Evolutionary conservation across 1,140 invertebrate genomes (phyloP), one percentile per base, ranked within the genome.

Genomic region (Drosophila lowei): DNA sequence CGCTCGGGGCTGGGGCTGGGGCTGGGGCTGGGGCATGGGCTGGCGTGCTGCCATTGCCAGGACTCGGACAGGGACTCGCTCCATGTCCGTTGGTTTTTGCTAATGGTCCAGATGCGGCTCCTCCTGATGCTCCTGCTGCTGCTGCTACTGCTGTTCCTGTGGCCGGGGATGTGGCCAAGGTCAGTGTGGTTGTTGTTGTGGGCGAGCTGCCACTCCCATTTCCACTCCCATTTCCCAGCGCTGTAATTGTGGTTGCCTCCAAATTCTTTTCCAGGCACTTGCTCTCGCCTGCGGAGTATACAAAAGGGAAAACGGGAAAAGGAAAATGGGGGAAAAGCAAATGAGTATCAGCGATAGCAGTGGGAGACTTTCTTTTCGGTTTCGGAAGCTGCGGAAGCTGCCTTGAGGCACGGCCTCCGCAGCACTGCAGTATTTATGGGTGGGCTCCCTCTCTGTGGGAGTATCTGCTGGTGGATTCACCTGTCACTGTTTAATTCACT

Each of bases 201-300:
- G 85, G 84, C 4, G 88, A 89, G 38, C 72, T 76, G 63, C 88
- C 88, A 60, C 83, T 90, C 59, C 83, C 83, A 60, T 86, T 90
- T 53, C 88, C 88, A 60, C 83, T 90, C 59, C 83, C 83, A 60
- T 86, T 90, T 53, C 83, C 83, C 60, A 89, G 59, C 28, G 79
- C 73, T 42, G 80, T 89, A 62, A 88, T 79, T 58, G 80, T 89
- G 55, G 71, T 67, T 28, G 89, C 55, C 62, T 91, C 90, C 43
- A 84, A 60, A 74, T 78, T 90, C 61, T 91, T 91, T 72, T 91
- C 90, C 77, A 91, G 83, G 64, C 90, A 91, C 78, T 91, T 91
- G 60, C 80, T 83, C 7, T 90, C 90, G 78, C 90, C 90, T 91
- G 60, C 6, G 49, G 49, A 44, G 38, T 38, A 41, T 6, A 30